These are phyloP conservation scores for Nothura maculosa DNA, from an alignment of 2,797 vertebrate species.

Conservation along the genomic window DNA sequence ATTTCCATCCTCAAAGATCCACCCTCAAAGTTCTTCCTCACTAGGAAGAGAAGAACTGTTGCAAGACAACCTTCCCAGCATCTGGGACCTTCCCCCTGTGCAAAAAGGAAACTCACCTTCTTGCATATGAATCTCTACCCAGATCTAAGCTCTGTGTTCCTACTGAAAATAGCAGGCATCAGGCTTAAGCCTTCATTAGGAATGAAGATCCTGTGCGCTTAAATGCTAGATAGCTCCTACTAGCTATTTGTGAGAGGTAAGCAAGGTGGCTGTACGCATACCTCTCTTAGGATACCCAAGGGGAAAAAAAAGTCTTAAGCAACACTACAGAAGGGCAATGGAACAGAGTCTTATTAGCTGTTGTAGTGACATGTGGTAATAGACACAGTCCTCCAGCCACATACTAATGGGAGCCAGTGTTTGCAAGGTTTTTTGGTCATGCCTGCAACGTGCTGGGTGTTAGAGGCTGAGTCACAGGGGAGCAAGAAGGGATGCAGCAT, in stretches of 20 bases:
- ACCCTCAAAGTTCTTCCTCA: not conserved
- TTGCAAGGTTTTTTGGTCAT: not conserved
- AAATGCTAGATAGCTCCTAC: not conserved
- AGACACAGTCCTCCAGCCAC: fast-evolving
- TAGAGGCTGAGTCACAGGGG: not conserved
- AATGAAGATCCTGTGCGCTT: not conserved
- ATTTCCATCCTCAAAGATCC: not conserved
- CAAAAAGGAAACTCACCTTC: not conserved
- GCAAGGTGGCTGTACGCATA: not conserved
- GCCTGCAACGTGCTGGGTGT: not conserved
- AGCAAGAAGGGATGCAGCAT: not conserved
- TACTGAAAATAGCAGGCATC: not conserved
- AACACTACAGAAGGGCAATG: not conserved
- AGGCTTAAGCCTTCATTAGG: not conserved
- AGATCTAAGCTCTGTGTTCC: not conserved
- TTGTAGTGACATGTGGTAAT: fast-evolving
- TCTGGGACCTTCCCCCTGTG: fast-evolving
- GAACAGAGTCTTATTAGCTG: not conserved
- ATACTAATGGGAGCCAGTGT: fast-evolving
- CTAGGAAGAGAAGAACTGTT: too few species aligned
- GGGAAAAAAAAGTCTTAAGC: not conserved
- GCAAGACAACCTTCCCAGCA: not conserved
- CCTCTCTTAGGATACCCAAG: not conserved
- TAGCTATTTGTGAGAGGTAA: not conserved
- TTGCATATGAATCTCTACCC: not conserved